phyloP scores from a whole-genome alignment of 2,888 invertebrate genomes.

The Campaea margaritaria region DNA sequence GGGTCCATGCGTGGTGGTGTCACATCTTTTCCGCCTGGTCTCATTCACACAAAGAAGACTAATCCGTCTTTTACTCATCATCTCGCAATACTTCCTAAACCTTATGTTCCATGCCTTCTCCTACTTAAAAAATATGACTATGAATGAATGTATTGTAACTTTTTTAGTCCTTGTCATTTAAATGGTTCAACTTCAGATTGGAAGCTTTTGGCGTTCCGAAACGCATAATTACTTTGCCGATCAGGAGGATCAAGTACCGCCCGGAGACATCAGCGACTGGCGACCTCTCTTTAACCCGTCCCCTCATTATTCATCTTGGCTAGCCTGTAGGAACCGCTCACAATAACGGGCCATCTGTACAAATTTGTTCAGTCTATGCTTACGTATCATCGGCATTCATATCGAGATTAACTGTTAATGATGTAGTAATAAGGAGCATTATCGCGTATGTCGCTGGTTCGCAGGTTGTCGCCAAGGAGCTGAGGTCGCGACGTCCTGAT shows the following conservation, averaged over 20 bases:
- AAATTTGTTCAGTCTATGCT: constrained; percentile 62
- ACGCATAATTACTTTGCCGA: not conserved
- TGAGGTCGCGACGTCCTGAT: constrained; percentile 73
- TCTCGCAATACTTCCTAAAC: too few species aligned
- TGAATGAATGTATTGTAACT: too few species aligned
- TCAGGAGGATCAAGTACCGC: constrained; percentile 7
- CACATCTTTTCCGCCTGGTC: too few species aligned
- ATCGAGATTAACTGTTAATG: constrained; percentile 52
- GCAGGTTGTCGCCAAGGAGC: constrained; percentile 46
- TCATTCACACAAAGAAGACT: too few species aligned
- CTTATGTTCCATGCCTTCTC: too few species aligned
- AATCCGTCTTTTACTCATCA: too few species aligned
- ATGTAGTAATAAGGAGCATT: constrained; percentile 52
- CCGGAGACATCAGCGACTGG: constrained; percentile 14
- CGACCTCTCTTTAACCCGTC: constrained; percentile 39
- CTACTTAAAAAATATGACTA: too few species aligned
- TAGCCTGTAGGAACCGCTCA: constrained; percentile 46
- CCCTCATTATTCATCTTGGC: constrained; percentile 32
- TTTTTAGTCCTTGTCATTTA: too few species aligned
- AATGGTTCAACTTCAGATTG: too few species aligned
- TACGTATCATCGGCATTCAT: constrained; percentile 38
- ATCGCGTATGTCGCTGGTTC: constrained; percentile 43
- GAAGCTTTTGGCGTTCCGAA: too few species aligned
- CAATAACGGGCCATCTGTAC: constrained; percentile 59
- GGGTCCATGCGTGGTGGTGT: too few species aligned